Evolutionary conservation across 2,797 vertebrate genomes (phyloP).

Genomic region (Tauraco hartlaubi): DNA sequence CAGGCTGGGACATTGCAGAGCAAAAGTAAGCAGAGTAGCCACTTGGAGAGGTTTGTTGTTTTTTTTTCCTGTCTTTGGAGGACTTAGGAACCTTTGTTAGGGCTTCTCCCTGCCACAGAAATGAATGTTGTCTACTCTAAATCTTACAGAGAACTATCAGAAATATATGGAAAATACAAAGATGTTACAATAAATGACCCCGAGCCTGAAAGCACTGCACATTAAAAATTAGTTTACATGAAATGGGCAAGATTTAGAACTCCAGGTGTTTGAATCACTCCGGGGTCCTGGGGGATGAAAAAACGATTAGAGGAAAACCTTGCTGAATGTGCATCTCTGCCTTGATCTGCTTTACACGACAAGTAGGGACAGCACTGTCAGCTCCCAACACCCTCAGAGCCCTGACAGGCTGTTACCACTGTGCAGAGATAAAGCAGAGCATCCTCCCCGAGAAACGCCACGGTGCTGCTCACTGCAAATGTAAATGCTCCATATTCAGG

Average conservation of each 20-base stretch:
- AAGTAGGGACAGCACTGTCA: neutral
- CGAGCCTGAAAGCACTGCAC: neutral
- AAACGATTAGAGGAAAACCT: neutral
- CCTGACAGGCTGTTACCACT: accelerated
- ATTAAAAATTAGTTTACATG: neutral
- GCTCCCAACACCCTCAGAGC: accelerated
- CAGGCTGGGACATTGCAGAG: neutral
- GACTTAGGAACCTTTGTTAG: neutral
- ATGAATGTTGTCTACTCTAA: neutral
- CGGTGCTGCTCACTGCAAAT: neutral
- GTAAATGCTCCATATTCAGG: accelerated
- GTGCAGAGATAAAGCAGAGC: neutral
- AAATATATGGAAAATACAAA: neutral
- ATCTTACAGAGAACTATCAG: neutral
- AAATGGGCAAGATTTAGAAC: neutral
- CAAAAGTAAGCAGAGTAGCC: neutral
- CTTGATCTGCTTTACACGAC: neutral
- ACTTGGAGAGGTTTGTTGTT: neutral
- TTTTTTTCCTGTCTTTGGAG: neutral
- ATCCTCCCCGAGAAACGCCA: accelerated
- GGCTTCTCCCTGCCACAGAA: neutral
- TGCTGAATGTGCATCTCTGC: neutral
- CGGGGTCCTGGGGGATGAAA: neutral
- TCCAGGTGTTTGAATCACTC: neutral
- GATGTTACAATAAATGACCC: neutral